phyloP scores from a whole-genome alignment of 2,888 invertebrate species.

The Dynastes grantii region DNA sequence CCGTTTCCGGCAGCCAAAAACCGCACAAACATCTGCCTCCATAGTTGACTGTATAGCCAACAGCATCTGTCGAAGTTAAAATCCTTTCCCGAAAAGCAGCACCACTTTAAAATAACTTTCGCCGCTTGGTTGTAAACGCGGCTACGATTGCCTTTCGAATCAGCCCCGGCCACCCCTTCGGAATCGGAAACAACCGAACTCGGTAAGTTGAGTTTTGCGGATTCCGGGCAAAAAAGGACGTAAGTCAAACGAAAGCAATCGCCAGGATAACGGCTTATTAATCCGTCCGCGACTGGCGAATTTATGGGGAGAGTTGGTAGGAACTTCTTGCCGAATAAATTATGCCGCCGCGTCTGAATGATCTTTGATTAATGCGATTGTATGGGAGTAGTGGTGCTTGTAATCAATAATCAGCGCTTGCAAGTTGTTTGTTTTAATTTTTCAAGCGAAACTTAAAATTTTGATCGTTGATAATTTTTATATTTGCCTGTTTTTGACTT shows the following conservation, averaged over 20 bases:
- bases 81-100: neutral
- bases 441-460: too few species aligned
- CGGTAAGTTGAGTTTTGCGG: constrained; percentile 28
- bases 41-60: neutral
- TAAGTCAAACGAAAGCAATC: constrained; percentile 23
- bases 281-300: neutral
- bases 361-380: constrained; percentile 12
- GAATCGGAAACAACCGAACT: constrained; percentile 27
- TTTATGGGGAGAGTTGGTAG: constrained; percentile 8
- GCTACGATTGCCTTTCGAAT: neutral
- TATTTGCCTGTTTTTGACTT: too few species aligned
- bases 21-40: constrained; percentile 23
- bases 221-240: constrained; percentile 17
- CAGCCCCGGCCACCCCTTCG: neutral
- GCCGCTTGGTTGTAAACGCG: neutral
- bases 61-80: constrained; percentile 21
- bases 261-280: constrained; percentile 15
- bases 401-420: neutral
- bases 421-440: neutral
- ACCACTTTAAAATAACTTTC: constrained; percentile 19
- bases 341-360: constrained; percentile 1
- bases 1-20: constrained; percentile 19
- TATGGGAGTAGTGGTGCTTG: neutral
- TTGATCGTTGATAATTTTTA: too few species aligned
- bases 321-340: constrained; percentile 12